Conservation (phyloP, 2,113 vertebrate species). For the Pyrgilauda ruficollis region DNA sequence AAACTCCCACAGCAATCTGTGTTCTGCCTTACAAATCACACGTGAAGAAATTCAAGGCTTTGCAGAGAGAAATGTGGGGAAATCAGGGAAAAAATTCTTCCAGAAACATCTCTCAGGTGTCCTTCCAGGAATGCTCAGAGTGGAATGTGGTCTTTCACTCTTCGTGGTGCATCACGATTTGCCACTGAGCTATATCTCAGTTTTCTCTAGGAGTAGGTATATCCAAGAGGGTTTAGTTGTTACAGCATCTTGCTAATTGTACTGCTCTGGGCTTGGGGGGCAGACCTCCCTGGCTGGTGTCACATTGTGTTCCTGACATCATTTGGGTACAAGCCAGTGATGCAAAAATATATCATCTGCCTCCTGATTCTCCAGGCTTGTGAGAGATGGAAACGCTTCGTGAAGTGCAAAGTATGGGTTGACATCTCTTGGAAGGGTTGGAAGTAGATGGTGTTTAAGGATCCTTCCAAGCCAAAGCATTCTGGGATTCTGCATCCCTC, state of each 20-base stretch:
- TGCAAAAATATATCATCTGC: background rate
- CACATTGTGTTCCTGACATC: background rate
- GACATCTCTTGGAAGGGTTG: background rate
- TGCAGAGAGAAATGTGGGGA: background rate
- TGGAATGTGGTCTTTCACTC: background rate
- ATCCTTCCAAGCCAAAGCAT: background rate
- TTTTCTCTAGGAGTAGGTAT: background rate
- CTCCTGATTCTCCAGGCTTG: background rate
- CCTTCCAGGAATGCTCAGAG: background rate
- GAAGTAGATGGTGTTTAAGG: background rate
- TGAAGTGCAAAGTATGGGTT: background rate
- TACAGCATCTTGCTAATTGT: background rate
- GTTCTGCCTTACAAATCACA: background rate
- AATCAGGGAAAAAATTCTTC: background rate
- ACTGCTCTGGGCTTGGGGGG: background rate
- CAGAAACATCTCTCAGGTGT: background rate
- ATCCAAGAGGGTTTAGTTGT: background rate
- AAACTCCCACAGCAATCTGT: background rate
- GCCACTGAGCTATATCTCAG: fast-evolving
- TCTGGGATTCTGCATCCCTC: background rate
- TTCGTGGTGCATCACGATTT: background rate
- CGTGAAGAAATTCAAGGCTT: background rate
- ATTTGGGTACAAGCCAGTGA: background rate
- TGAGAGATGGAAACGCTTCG: background rate
- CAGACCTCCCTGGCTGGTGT: background rate